Base-by-base conservation (phyloP, 2,113 vertebrate genomes). In the Forbesichthys agassizii region DNA sequence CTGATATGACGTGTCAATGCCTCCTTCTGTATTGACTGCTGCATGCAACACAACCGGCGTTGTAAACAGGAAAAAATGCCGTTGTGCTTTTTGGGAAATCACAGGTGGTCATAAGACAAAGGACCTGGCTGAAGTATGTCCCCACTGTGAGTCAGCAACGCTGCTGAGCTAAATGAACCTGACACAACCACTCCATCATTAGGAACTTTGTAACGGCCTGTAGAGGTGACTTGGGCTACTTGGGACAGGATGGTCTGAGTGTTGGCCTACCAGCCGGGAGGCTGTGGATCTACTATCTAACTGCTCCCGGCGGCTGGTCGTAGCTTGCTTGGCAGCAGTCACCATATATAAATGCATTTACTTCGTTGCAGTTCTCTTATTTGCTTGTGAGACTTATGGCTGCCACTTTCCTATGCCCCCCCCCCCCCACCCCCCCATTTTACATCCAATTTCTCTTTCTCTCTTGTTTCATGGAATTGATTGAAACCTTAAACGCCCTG, bases 401-500 rank as follows among this genome's bases (percentile, higher is more conserved):
- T 6, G 10, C 57, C 57, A 33, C 33, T 36, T 3, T 36, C 33
- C 57, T 36, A 54, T 67, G 79, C 83, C 77, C 18, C 54, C 54
- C n/a, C 18, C 16, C 54, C 12, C 54, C 18, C 16, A 16, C 12
- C 54, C 6, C 54, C n/a, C 54, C 14, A 11, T 18, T 16, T 20
- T 9, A 16, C 70, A 58, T 60, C 56, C 11, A 73, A 48, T 77
- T 53, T 10, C 66, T 68, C 47, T 69, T 69, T 79, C 69, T 48
- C 74, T 77, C 76, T 80, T 79, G 79, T 83, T 81, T 83, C 84
- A 83, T 46, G 66, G 77, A 71, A 89, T 91, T 79, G 88, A 89
- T 88, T 87, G 87, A 88, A 88, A 88, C 75, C 64, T 77, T 86
- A 89, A 89, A 88, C 83, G 74, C 63, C 48, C 0, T 79, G 73